A percentile compares a stretch with the other conserved stretches of the same genome.
Conservation (phyloP, 2,797 vertebrate species). For the Falco biarmicus region DNA sequence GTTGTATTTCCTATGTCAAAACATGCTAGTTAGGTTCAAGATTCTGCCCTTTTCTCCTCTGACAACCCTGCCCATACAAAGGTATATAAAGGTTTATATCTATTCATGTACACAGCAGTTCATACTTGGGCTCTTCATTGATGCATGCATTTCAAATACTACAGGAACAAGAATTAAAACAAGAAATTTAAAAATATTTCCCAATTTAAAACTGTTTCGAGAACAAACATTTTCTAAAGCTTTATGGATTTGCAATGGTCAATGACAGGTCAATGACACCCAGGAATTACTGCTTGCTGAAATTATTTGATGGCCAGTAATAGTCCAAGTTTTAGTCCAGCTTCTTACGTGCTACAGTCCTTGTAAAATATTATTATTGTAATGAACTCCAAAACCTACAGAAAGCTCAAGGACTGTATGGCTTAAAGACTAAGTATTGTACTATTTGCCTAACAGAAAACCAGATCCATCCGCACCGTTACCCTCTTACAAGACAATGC, state of each 20-base stretch:
- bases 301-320: background rate
- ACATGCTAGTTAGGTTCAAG: background rate
- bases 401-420: background rate
- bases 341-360: constrained; percentile 6
- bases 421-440: background rate
- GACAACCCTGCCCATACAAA: background rate
- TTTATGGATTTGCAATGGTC: background rate
- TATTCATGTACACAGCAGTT: background rate
- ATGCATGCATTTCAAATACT: constrained; percentile 11
- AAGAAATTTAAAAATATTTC: background rate
- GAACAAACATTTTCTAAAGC: background rate
- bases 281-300: background rate
- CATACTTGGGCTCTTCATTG: background rate
- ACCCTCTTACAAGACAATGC: background rate
- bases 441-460: background rate
- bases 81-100: background rate
- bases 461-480: background rate
- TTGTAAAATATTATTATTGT: background rate
- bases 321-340: background rate
- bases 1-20: background rate
- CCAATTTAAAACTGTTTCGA: background rate
- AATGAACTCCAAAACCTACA: background rate
- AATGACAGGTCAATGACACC: background rate
- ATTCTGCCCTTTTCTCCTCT: constrained; percentile 27
- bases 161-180: constrained; percentile 11